These are phyloP conservation scores for Vireo griseus DNA, from an alignment of 2,797 vertebrate genomes.

Conservation along the genomic window DNA sequence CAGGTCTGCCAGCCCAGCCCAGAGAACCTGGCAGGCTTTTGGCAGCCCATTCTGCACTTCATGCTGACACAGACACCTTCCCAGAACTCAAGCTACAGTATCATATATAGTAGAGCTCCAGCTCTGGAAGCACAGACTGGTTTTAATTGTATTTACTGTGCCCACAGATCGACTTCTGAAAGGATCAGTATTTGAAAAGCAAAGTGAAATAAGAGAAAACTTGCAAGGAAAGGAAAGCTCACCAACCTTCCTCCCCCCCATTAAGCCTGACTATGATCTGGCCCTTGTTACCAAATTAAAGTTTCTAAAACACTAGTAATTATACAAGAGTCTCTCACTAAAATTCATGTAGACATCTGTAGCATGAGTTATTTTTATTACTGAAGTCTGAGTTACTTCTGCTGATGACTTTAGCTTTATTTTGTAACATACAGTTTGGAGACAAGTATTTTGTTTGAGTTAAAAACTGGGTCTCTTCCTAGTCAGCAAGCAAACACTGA, in stretches of 20 bases:
- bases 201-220: background rate
- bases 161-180: background rate
- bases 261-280: background rate
- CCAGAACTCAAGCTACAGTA: background rate
- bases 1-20: background rate
- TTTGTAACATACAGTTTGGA: background rate
- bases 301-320: background rate
- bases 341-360: background rate
- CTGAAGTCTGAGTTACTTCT: background rate
- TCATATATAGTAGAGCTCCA: background rate
- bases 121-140: background rate
- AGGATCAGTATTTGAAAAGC: background rate
- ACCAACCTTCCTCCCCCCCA: rapidly evolving
- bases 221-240: background rate
- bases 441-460: background rate
- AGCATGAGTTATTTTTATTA: background rate
- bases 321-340: background rate
- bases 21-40: background rate
- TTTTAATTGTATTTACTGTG: background rate
- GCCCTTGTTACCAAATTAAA: background rate
- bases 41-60: background rate
- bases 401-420: background rate
- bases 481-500: background rate
- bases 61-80: background rate
- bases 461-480: background rate